Base-by-base conservation (phyloP, 1,140 invertebrate genomes). In the Muscidifurax raptorellus region DNA sequence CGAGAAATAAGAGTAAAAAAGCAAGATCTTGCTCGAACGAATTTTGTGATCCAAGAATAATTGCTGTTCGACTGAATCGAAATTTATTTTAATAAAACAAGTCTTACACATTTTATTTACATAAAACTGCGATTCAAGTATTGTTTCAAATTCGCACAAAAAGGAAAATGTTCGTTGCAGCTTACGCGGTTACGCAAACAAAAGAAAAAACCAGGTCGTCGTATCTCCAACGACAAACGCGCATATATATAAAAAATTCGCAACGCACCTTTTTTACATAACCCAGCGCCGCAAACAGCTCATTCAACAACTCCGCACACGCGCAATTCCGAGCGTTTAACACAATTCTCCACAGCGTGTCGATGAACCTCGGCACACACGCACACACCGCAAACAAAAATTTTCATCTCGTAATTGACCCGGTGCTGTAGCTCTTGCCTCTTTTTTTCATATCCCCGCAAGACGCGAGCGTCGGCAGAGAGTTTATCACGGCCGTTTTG, bases 401-500 rank as follows among this genome's bases (percentile, higher is more conserved):
- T 71, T 71, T 80, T 71, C 44, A 71, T 27, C n/a, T 72, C 59
- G 47, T 71, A 71, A 80, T 71, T 72, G 66, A 80, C 18, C 52
- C 52, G 18, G 18, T 7, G 52, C 44, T 47, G 15, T 47, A 4
- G 52, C 18, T 59, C 5, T 0, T 59, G 52, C 66, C 79, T 80
- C 69, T 69, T 69, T 72, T 72, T 72, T 36, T 7, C 18, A 59
- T 59, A 22, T 32, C 15, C 7, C 28, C 28, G 47, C n/a, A n/a
- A 52, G 47, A 52, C 47, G 47, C 47, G 0, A n/a, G 66, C 69
- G 69, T 7, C 1, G 1, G 69, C 69, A 32, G n/a, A 25, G 67
- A 80, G 30, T 81, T 81, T 81, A 81, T 81, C 79, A 59, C 27
- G 28, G 79, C 32, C 28, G 44, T 72, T 81, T 82, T 66, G 30